Evolutionary conservation across 2,113 vertebrate genomes (phyloP), one percentile per base, ranked within the genome.

Genomic region (Dipodomys stephensi): DNA sequence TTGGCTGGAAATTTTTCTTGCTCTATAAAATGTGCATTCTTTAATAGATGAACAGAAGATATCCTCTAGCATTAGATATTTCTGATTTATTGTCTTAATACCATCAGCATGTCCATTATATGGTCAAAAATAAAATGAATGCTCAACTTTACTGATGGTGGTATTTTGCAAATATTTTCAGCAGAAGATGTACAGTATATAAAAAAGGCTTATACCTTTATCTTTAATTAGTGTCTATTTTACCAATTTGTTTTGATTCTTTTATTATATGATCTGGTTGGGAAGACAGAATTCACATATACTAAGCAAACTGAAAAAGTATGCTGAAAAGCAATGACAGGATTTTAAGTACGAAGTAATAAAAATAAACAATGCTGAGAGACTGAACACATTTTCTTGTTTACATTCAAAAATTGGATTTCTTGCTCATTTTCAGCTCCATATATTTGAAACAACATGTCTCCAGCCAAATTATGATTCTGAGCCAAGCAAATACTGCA

Each of bases 381-480:
- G 30, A 65, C 28, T 30, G 1, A 53, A 32, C n/a, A 88, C 7
- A 25, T 71, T 87, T 90, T 78, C 44, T 19, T 80, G 65, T 16
- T 27, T 30, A 27, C 65, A n/a, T 65, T 83, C 4, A 77, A 86
- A 90, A 69, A 68, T 27, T 83, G 7, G 4, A 64, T 90, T 81
- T 77, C 22, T 65, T 94, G 32, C 27, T 91, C 28, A 39, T 95
- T 93, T 91, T 32, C 0, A 30, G 10, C n/a, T 82, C 35, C 68
- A 7, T 88, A 60, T 83, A 91, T 93, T 95, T 90, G 77, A 87
- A 71, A n/a, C 44, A 87, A 72, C 57, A 76, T 67, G 20, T 88
- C 71, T 64, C 0, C 11, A 69, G 49, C 22, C 46, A 91, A 87
- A 92, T 88, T 88, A 9, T 67, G 65, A 78, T 83, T 94, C 39